These are phyloP conservation scores for Callipepla californica DNA, from an alignment of 2,113 vertebrate species.

Conservation along the genomic window DNA sequence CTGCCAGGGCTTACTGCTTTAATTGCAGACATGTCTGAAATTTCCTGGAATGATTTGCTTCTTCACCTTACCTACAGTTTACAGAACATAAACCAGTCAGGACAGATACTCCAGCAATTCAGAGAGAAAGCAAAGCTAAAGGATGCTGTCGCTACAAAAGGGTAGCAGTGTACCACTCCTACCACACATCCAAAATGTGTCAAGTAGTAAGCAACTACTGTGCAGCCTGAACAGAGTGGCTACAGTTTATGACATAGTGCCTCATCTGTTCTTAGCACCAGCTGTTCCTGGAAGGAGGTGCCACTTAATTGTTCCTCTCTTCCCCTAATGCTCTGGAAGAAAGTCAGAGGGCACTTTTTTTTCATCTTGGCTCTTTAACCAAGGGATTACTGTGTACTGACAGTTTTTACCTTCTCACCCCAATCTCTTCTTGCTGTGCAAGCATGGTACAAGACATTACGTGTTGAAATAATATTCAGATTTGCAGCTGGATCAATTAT, in stretches of 20 bases:
- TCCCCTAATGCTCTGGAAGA: constrained; percentile 32
- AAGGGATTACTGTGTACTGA: background rate
- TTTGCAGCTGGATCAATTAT: background rate
- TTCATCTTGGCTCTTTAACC: background rate
- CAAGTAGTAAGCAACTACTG: background rate
- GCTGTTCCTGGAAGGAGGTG: constrained; percentile 51
- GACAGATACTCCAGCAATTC: background rate
- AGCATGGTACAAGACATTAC: background rate
- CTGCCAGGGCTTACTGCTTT: background rate
- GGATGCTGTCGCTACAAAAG: background rate
- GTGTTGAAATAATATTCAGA: constrained; percentile 25
- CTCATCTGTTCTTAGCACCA: constrained; percentile 51
- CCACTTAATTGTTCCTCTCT: constrained; percentile 25
- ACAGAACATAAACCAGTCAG: background rate
- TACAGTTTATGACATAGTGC: constrained; percentile 24
- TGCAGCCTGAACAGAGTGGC: constrained; percentile 21
- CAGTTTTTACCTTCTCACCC: background rate
- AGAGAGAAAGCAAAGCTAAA: background rate
- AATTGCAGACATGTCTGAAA: accelerated
- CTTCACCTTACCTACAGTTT: background rate
- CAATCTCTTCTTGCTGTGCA: background rate
- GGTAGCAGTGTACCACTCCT: background rate
- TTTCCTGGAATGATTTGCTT: accelerated
- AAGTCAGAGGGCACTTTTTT: background rate
- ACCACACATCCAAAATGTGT: background rate